Evolutionary conservation across 2,797 vertebrate species (phyloP).

Genomic region (Propithecus perrieri): DNA sequence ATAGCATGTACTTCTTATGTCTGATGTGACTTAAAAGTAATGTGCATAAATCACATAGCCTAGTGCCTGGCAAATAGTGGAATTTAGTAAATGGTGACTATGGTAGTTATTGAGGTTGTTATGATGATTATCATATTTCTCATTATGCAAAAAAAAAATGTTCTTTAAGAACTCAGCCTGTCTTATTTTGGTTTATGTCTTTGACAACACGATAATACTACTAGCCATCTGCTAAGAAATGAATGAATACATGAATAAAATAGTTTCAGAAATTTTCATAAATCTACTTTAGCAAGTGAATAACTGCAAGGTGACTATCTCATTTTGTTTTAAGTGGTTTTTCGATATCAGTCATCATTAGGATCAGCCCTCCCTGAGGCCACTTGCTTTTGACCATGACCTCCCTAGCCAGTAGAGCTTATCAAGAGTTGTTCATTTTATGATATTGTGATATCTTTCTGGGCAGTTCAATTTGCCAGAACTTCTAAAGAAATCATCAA

Average conservation of each 20-base stretch:
- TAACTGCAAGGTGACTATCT: slow-evolving; percentile 48
- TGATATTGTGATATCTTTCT: neutral
- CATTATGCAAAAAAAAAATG: slow-evolving; percentile 63
- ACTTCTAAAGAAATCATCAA: neutral
- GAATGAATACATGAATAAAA: slow-evolving; percentile 44
- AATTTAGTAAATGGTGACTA: slow-evolving; percentile 51
- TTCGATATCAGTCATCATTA: slow-evolving; percentile 36
- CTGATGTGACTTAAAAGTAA: slow-evolving; percentile 11
- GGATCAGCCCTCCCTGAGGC: neutral
- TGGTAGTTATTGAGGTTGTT: neutral
- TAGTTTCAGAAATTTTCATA: slow-evolving; percentile 61
- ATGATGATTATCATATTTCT: slow-evolving; percentile 57
- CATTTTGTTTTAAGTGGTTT: slow-evolving; percentile 59
- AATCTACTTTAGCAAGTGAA: slow-evolving; percentile 47
- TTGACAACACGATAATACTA: neutral
- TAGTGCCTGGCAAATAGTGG: neutral
- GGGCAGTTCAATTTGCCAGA: neutral
- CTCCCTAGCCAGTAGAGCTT: neutral
- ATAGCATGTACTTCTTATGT: neutral
- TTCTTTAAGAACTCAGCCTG: slow-evolving; percentile 29
- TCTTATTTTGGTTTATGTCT: slow-evolving; percentile 52
- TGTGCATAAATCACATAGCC: slow-evolving; percentile 1
- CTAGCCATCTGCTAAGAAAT: neutral
- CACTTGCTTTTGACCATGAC: slow-evolving; percentile 4
- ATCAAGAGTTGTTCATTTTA: neutral